Base-by-base conservation (phyloP, 2,113 vertebrate species). In the Condylura cristata region DNA sequence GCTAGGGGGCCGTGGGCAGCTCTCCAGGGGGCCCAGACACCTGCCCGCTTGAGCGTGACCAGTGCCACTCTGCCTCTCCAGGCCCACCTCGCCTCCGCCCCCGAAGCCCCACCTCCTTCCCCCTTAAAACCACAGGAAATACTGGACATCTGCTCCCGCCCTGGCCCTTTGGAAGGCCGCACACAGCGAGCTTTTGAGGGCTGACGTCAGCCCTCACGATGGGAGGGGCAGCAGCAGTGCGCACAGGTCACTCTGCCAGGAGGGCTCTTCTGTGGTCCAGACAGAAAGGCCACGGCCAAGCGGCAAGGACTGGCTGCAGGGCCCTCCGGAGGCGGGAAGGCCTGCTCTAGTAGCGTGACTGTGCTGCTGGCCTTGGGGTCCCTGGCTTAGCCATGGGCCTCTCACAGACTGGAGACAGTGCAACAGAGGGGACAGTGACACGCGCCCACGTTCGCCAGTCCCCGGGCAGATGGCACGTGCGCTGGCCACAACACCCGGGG, bases 391-490 rank as follows among this genome's bases (percentile, higher is more conserved):
- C 18, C 6, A 44, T 22, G 56, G 78, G 14, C 4, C 20, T 32
- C 44, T n/a, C 30, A 16, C n/a, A 84, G 56, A n/a, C 0, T 8
- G 22, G 24, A 53, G 18, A 65, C 20, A 46, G 58, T 0, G 0
- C 20, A 26, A 26, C 0, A 53, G 22, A 28, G 48, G 39, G 0
- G 17, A 86, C 12, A 28, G 9, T 20, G 16, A 24, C 14, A 51
- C 6, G 2, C n/a, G 28, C 30, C 22, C 1, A 12, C 28, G 6
- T 4, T 30, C 32, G 48, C 0, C 22, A 72, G 84, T 26, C 24
- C 22, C 37, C 39, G 3, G 4, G 20, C 2, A 0, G 10, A 0
- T 1, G 0, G 3, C 6, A 1, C 1, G 22, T 22, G 1, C 1
- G 22, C 26, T 39, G 1, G 1, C 20, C 6, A 2, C 24, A 3